Evolutionary conservation across 2,797 vertebrate genomes (phyloP).

Genomic region (Arremon brunneinucha): DNA sequence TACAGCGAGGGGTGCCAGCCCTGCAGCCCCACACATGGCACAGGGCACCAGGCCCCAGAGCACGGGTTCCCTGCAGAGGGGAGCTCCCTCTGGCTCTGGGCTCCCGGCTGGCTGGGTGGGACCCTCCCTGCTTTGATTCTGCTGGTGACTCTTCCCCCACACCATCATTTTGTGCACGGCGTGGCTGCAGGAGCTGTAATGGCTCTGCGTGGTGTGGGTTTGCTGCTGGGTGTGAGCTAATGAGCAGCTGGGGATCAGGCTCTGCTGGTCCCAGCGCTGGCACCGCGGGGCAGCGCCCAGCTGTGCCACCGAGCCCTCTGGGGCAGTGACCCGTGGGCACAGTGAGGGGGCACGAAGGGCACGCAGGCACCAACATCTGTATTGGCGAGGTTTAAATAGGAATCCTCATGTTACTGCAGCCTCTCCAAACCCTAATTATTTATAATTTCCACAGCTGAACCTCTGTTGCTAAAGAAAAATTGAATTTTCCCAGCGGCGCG

Average conservation of each 20-base stretch:
- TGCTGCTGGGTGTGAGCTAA: background rate
- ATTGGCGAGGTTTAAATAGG: background rate
- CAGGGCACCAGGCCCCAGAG: background rate
- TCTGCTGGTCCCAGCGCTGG: background rate
- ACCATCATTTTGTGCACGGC: background rate
- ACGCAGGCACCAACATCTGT: accelerated
- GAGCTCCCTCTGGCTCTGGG: background rate
- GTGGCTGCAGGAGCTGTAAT: background rate
- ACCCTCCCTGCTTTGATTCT: background rate
- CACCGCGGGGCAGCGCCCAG: background rate
- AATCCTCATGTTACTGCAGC: background rate
- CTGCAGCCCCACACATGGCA: background rate
- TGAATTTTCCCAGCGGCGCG: background rate
- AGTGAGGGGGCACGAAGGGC: too few relatives aligned
- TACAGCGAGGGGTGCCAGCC: too few relatives aligned
- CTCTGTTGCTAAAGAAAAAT: background rate
- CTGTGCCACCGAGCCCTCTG: background rate
- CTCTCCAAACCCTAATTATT: background rate
- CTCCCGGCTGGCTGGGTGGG: background rate
- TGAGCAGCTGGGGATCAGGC: background rate
- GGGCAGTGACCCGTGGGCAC: accelerated
- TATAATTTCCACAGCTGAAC: background rate
- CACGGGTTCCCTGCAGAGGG: background rate
- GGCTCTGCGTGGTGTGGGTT: background rate
- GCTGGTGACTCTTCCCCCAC: background rate